A percentile compares a stretch with the other conserved stretches of the same genome.
phyloP scores from a whole-genome alignment of 2,888 invertebrate species.

The Melangyna quadrimaculata region DNA sequence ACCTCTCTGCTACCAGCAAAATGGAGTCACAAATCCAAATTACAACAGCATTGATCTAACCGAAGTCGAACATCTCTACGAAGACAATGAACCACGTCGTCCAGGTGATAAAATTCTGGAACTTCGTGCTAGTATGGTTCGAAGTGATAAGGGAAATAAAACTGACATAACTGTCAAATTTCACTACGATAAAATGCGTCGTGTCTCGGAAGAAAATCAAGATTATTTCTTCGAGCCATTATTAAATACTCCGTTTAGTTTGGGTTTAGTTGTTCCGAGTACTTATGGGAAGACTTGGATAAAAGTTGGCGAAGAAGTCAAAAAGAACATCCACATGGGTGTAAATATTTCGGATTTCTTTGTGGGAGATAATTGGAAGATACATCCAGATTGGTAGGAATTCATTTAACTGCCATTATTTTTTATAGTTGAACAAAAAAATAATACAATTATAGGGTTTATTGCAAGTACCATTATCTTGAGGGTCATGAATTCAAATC shows the following conservation, averaged over 20 bases:
- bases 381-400: conserved; percentile 92
- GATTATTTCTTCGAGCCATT: conserved; percentile 92
- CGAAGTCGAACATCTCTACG: conserved; percentile 94
- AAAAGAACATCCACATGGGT: conserved; percentile 85
- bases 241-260: conserved; percentile 92
- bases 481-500: conserved; percentile 88
- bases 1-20: conserved; percentile 71
- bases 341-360: conserved; percentile 89
- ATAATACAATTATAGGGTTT: conserved; percentile 84
- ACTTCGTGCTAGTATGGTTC: conserved; percentile 87
- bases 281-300: conserved; percentile 85
- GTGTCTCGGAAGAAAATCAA: conserved; percentile 89
- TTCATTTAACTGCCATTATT: background rate
- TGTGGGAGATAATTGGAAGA: conserved; percentile 87
- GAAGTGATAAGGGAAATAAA: conserved; percentile 86
- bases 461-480: conserved; percentile 92
- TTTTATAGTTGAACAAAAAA: background rate
- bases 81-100: conserved; percentile 85
- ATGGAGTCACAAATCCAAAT: conserved; percentile 87
- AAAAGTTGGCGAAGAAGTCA: conserved; percentile 89
- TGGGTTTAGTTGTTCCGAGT: conserved; percentile 92
- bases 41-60: conserved; percentile 98
- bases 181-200: conserved; percentile 92
- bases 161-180: conserved; percentile 87
- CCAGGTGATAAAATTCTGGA: conserved; percentile 83